These are phyloP conservation scores for Manacus vitellinus DNA, from an alignment of 2,113 vertebrate species.

Conservation along the genomic window DNA sequence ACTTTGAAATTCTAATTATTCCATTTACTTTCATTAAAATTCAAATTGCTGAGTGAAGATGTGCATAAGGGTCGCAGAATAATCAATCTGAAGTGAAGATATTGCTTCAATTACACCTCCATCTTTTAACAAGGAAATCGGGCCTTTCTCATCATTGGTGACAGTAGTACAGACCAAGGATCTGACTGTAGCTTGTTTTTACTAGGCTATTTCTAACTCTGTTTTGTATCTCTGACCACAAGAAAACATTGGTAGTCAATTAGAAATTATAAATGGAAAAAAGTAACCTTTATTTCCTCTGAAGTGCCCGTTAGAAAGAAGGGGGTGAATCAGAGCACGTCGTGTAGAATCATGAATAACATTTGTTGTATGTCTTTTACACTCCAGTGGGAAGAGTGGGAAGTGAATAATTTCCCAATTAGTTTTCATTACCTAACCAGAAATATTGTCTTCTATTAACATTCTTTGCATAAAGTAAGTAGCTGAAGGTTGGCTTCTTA, in stretches of 20 bases:
- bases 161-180: conserved; percentile 11
- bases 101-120: conserved; percentile 78
- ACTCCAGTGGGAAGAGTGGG: conserved; percentile 41
- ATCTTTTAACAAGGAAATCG: conserved; percentile 79
- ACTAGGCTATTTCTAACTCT: conserved; percentile 73
- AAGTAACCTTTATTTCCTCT: conserved; percentile 75
- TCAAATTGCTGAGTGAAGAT: conserved; percentile 85
- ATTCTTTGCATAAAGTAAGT: conserved; percentile 47
- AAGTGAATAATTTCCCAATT: conserved; percentile 71
- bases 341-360: conserved; percentile 63
- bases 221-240: conserved; percentile 75
- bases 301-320: conserved; percentile 64
- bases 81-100: conserved; percentile 84
- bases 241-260: conserved; percentile 76
- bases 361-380: conserved; percentile 63
- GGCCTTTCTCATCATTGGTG: conserved; percentile 69
- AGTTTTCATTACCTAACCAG: conserved; percentile 67
- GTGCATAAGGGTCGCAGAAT: conserved; percentile 78
- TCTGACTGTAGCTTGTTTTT: conserved; percentile 75
- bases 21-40: conserved; percentile 87
- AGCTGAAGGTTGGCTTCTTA: conserved; percentile 14
- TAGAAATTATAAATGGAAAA: conserved; percentile 75
- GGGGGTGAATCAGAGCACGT: conserved; percentile 56
- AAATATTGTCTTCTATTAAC: conserved; percentile 49
- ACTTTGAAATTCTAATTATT: conserved; percentile 90